Conservation (phyloP, 2,797 vertebrate genomes). For the Caiman crocodilus region DNA sequence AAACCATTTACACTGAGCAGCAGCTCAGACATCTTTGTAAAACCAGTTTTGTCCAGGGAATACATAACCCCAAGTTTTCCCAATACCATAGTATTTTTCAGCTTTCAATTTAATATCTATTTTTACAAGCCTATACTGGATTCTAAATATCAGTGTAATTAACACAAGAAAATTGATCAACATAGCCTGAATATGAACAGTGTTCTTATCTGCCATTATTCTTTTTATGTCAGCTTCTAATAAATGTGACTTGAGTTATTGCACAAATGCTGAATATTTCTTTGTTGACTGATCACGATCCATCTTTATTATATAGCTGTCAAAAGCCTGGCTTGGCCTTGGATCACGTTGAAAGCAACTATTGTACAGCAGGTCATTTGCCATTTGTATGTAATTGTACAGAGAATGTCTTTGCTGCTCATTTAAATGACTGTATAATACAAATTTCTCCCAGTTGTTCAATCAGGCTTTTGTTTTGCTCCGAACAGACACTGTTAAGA, state of each 20-base stretch:
- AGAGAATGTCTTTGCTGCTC: conserved; percentile 69
- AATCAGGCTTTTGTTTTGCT: conserved; percentile 62
- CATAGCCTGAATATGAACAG: background rate
- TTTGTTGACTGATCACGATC: conserved; percentile 34
- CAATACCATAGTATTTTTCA: conserved; percentile 4
- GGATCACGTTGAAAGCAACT: conserved; percentile 54
- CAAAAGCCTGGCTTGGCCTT: conserved; percentile 61
- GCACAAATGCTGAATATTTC: conserved; percentile 40
- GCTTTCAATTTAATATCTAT: background rate
- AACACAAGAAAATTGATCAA: conserved; percentile 1
- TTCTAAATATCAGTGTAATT: conserved; percentile 6
- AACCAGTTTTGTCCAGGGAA: background rate
- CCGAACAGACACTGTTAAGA: conserved; percentile 67
- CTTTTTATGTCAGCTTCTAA: background rate
- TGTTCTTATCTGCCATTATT: background rate
- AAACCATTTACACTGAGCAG: background rate
- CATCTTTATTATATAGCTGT: conserved; percentile 69
- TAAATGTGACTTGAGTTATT: conserved; percentile 11
- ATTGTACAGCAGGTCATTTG: conserved; percentile 42
- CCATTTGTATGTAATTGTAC: conserved; percentile 73
- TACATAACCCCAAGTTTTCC: background rate
- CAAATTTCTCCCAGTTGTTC: conserved; percentile 67
- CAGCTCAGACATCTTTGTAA: background rate
- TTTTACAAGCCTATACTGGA: conserved; percentile 1
- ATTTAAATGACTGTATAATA: conserved; percentile 68